Evolutionary conservation across 2,113 vertebrate genomes (phyloP), one percentile per base, ranked within the genome.

Genomic region (Prolemur simus): DNA sequence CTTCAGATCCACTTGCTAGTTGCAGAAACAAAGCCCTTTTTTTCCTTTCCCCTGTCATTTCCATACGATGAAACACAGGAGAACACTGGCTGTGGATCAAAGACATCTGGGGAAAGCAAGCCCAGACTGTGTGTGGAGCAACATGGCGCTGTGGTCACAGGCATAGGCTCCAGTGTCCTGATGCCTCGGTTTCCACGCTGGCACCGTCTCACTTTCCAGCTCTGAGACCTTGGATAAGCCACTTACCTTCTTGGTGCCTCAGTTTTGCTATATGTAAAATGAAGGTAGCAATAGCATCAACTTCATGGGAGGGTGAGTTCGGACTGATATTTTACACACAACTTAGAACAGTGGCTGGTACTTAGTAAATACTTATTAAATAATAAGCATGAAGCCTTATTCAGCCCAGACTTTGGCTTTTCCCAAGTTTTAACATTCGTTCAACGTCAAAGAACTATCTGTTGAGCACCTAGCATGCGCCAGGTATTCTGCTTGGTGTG

Each of bases 91-190:
- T 21, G 8, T 1, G 13, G 37, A 17, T 25, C 45, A 77, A n/a
- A n/a, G 23, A 32, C 20, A 47, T 39, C 14, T 11, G 15, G 20
- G 45, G 27, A 74, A 32, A 87, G 37, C 45, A 69, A 87, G 47
- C 25, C 8, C 81, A 32, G 1, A 21, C 52, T 42, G 3, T 21
- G 5, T 2, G 2, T 37, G 52, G 45, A 39, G 20, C 11, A n/a
- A 23, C 2, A 3, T 13, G 7, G 34, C 49, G 23, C 21, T 27
- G 39, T 1, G 39, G 32, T 15, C 3, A 58, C 7, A 15, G 13
- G 34, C 42, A 29, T 20, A 49, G 21, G n/a, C 23, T 54, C 74
- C 29, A 13, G 32, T 37, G 34, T 7, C 29, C 0, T 3, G 2
- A 15, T 12, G 58, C n/a, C 64, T 54, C 49, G 14, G 6, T 92